These are phyloP conservation scores for Sciurus carolinensis DNA, from an alignment of 2,797 vertebrate genomes.

Conservation along the genomic window DNA sequence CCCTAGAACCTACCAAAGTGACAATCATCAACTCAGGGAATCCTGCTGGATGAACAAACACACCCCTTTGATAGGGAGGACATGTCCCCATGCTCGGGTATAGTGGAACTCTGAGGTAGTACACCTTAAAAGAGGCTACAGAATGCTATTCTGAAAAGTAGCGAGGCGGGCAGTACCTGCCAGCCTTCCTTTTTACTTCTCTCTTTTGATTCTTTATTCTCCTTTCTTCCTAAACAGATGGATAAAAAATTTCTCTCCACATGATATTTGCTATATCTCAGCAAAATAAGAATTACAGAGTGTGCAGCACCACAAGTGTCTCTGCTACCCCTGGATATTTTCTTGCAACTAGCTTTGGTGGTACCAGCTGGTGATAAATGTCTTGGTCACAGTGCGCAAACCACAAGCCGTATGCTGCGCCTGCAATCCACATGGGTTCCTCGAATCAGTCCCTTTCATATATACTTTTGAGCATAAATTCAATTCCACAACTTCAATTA, in stretches of 20 bases:
- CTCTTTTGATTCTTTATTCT: neutral
- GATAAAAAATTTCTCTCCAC: neutral
- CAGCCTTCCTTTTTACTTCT: neutral
- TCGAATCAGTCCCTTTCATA: neutral
- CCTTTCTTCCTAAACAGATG: neutral
- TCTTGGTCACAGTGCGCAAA: slow-evolving; percentile 62
- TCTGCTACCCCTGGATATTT: slow-evolving; percentile 36
- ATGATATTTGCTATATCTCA: slow-evolving; percentile 1
- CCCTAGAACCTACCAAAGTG: neutral
- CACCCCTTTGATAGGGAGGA: neutral
- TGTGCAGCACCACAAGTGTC: neutral
- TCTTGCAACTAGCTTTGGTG: neutral
- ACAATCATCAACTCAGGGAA: neutral
- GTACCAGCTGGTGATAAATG: slow-evolving; percentile 55
- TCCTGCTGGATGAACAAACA: neutral
- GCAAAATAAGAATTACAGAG: neutral
- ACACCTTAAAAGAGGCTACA: neutral
- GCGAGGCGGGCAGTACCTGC: neutral
- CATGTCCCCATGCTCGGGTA: too few species aligned
- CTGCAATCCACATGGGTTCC: neutral
- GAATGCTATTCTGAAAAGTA: neutral
- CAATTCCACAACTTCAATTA: neutral
- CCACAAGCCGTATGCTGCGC: slow-evolving; percentile 7
- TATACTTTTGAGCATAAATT: neutral
- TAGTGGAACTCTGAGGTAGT: neutral